phyloP scores from a whole-genome alignment of 1,140 invertebrate species.

The Rhopalosiphum maidis region DNA sequence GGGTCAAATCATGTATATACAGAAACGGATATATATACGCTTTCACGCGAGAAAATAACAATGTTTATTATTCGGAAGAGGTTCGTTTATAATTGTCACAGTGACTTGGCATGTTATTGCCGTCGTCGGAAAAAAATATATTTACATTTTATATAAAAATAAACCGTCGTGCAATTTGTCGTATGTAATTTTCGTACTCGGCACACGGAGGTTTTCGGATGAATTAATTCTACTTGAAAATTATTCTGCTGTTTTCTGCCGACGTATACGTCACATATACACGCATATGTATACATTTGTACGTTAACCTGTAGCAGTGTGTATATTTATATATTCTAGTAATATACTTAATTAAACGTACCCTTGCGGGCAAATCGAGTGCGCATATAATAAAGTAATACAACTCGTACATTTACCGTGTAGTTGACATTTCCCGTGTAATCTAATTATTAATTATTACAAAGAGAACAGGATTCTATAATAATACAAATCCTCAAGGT shows the following conservation, averaged over 20 bases:
- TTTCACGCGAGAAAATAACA: conserved; percentile 36
- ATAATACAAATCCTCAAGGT: background rate
- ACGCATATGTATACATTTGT: background rate
- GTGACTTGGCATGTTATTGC: conserved; percentile 10
- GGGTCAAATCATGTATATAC: background rate
- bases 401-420: background rate
- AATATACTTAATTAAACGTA: conserved; percentile 3
- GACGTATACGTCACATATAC: background rate
- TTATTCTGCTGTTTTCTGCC: background rate
- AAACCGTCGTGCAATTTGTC: background rate
- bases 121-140: background rate
- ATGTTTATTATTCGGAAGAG: conserved; percentile 19
- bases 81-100: conserved; percentile 28
- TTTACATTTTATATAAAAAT: background rate
- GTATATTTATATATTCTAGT: background rate
- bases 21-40: background rate
- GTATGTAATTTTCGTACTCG: background rate
- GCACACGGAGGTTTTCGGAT: background rate
- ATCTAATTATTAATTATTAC: background rate
- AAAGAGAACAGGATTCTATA: background rate
- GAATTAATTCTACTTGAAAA: background rate
- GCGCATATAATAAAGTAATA: background rate
- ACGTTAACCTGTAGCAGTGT: background rate
- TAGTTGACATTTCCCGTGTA: conserved; percentile 11
- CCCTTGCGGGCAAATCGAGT: background rate